phyloP scores from a whole-genome alignment of 1,140 invertebrate species.

The Anastrepha ludens region DNA sequence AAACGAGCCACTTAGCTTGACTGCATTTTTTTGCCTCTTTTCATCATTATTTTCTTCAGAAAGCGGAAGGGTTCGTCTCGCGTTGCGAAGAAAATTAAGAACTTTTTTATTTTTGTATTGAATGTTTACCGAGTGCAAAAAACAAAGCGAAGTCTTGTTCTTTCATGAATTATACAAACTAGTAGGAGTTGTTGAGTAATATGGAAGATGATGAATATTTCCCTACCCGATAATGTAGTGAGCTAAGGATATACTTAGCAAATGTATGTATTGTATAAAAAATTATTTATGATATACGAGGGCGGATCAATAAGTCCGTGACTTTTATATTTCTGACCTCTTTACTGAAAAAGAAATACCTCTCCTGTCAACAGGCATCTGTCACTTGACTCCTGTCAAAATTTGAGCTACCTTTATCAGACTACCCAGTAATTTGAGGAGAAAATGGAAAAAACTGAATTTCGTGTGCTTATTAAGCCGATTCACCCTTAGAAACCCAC shows the following conservation, averaged over 20 bases:
- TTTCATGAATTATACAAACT: not conserved
- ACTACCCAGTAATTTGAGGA: too few relatives aligned
- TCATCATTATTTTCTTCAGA: conserved; percentile 1
- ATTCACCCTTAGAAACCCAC: too few relatives aligned
- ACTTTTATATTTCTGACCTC: too few relatives aligned
- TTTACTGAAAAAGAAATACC: too few relatives aligned
- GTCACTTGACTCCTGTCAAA: too few relatives aligned
- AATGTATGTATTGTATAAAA: too few relatives aligned
- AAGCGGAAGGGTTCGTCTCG: not conserved
- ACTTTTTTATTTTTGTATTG: conserved; percentile 17
- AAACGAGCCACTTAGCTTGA: conserved; percentile 17
- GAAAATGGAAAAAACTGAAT: too few relatives aligned
- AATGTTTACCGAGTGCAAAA: not conserved
- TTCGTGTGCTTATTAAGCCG: too few relatives aligned
- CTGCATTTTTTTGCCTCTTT: conserved; percentile 20
- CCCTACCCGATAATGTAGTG: not conserved
- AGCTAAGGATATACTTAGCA: not conserved
- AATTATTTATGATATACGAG: too few relatives aligned
- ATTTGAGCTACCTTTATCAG: too few relatives aligned
- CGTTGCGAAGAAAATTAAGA: not conserved
- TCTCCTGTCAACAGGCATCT: too few relatives aligned
- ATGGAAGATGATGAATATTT: not conserved
- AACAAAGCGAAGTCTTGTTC: not conserved
- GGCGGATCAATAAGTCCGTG: too few relatives aligned
- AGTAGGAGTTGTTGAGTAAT: not conserved